These are phyloP conservation scores for Embiotoca jacksoni DNA, from an alignment of 2,113 vertebrate genomes.

Conservation along the genomic window DNA sequence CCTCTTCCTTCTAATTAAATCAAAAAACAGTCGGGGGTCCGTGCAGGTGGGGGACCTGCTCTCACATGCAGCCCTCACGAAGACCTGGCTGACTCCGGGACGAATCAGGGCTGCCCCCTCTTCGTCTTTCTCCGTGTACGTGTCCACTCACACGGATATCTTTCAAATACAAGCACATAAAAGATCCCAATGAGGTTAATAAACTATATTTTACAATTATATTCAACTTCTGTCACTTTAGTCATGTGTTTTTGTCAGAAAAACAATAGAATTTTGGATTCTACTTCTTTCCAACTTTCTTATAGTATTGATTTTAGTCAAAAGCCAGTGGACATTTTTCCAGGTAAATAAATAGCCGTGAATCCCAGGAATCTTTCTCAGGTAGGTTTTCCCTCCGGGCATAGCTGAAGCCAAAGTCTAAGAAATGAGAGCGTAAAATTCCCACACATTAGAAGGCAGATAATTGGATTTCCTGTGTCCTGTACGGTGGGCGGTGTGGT, in stretches of 20 bases:
- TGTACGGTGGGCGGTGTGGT: constrained; percentile 71
- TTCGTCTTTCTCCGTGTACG: background rate
- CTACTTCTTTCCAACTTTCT: constrained; percentile 24
- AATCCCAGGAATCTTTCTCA: constrained; percentile 61
- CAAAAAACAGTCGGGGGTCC: constrained; percentile 77
- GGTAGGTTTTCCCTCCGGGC: constrained; percentile 62
- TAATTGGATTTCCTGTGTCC: constrained; percentile 82
- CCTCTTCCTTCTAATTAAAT: constrained; percentile 86
- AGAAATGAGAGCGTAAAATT: constrained; percentile 78
- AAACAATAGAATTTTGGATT: background rate
- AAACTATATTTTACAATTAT: background rate
- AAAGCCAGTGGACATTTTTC: constrained; percentile 37
- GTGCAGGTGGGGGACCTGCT: constrained; percentile 65
- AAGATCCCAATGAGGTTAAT: background rate
- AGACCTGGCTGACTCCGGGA: constrained; percentile 58
- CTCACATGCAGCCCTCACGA: constrained; percentile 55
- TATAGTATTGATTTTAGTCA: constrained; percentile 51
- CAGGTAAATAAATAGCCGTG: constrained; percentile 60
- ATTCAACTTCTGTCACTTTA: background rate
- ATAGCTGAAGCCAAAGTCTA: constrained; percentile 64
- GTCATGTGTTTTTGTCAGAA: constrained; percentile 4
- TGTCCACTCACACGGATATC: background rate
- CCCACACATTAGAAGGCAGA: constrained; percentile 76
- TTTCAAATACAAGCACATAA: constrained; percentile 10
- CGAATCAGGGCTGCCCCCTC: constrained; percentile 7